phyloP scores from a whole-genome alignment of 2,113 vertebrate species.

The Motacilla tschutschensis region DNA sequence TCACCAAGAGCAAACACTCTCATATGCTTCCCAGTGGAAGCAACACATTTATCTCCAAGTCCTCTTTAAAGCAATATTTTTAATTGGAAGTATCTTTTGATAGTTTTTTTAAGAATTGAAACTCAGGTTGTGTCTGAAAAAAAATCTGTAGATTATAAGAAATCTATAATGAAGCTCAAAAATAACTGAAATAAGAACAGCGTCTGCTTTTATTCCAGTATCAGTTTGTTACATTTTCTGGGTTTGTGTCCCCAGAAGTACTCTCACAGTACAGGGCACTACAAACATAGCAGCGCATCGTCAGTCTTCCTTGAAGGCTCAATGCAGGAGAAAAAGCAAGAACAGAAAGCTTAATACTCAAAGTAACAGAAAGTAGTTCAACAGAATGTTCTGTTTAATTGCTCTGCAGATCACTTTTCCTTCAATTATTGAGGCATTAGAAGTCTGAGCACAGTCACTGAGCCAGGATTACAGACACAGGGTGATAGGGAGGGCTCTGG shows the following conservation, averaged over 20 bases:
- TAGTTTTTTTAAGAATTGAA: neutral
- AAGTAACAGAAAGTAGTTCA: neutral
- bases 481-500: neutral
- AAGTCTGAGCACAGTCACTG: neutral
- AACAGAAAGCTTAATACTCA: neutral
- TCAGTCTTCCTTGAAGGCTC: neutral
- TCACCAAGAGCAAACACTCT: neutral
- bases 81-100: neutral
- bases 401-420: neutral
- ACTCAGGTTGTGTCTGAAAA: neutral
- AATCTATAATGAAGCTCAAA: neutral
- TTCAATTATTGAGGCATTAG: neutral
- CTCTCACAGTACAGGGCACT: neutral
- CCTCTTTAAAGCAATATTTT: neutral
- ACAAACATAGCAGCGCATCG: neutral
- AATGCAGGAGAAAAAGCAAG: neutral
- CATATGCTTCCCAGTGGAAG: neutral
- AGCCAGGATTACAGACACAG: neutral
- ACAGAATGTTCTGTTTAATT: neutral
- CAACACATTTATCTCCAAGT: neutral
- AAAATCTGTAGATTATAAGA: neutral
- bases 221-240: neutral
- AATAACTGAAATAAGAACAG: neutral
- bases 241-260: neutral
- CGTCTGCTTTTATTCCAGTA: neutral